phyloP scores from a whole-genome alignment of 2,113 vertebrate genomes.

The Brachyhypopomus gauderio region DNA sequence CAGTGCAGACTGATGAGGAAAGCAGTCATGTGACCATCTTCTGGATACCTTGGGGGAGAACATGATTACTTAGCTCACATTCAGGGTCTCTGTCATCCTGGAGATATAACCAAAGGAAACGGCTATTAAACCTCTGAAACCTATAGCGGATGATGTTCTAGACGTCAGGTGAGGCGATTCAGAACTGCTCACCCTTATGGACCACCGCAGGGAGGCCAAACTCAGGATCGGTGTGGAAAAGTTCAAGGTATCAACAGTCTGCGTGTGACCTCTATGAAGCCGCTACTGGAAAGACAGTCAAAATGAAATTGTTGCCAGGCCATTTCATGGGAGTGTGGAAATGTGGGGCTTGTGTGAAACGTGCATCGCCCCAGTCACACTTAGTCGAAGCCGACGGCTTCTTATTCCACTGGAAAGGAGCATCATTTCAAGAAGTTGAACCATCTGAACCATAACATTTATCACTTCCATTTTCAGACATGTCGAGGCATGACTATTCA shows the following conservation, averaged over 20 bases:
- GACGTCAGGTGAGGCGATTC: neutral
- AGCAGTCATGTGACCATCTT: neutral
- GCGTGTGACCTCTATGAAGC: no score
- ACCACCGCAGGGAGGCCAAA: slow-evolving; percentile 21
- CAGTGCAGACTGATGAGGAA: neutral
- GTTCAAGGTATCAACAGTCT: neutral
- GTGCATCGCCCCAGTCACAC: neutral
- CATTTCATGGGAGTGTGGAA: neutral
- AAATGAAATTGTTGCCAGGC: neutral
- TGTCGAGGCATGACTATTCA: no score
- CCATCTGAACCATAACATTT: no score
- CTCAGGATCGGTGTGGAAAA: slow-evolving; percentile 10
- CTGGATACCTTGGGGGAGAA: neutral
- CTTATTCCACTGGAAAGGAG: neutral
- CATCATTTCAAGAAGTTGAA: neutral
- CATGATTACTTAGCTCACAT: neutral
- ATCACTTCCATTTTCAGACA: no score
- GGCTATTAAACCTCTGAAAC: neutral
- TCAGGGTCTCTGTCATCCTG: neutral
- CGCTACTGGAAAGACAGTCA: no score
- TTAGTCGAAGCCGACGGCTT: neutral
- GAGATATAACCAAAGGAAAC: neutral
- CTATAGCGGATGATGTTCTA: neutral
- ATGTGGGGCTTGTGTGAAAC: no score
- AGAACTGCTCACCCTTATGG: slow-evolving; percentile 23